Conservation (phyloP, 2,888 invertebrate genomes). For the Agrotis puta region DNA sequence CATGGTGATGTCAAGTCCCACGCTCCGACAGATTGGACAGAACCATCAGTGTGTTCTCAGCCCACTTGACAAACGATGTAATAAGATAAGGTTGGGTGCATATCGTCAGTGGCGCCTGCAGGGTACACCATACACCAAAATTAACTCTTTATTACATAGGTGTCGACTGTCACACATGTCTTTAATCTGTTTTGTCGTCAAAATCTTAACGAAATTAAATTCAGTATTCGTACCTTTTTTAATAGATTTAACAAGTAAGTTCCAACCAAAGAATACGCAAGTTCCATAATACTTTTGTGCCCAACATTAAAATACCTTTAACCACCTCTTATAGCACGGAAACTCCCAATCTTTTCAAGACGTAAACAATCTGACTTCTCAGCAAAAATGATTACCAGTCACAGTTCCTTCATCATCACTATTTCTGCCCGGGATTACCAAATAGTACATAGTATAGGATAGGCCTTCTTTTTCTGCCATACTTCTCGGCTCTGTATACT, state of each 20-base stretch:
- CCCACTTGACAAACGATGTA: slow-evolving; percentile 75
- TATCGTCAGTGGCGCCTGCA: slow-evolving; percentile 33
- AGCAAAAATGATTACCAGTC: slow-evolving; percentile 12
- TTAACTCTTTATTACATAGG: slow-evolving; percentile 23
- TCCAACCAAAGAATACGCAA: not conserved
- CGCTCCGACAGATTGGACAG: slow-evolving; percentile 73
- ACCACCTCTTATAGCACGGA: not conserved
- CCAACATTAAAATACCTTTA: not conserved
- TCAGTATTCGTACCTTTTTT: not conserved
- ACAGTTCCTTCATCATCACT: slow-evolving; percentile 24
- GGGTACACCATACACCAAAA: slow-evolving; percentile 25
- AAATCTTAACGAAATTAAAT: not conserved
- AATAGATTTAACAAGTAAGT: not conserved
- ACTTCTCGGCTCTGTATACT: too few relatives aligned
- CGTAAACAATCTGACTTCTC: not conserved
- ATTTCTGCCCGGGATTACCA: too few relatives aligned
- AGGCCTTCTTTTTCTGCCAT: too few relatives aligned
- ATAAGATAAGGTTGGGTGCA: slow-evolving; percentile 53
- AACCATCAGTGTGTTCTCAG: slow-evolving; percentile 72
- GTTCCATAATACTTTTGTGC: not conserved
- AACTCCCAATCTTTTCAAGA: not conserved
- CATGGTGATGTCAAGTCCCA: slow-evolving; percentile 78
- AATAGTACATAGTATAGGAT: too few relatives aligned
- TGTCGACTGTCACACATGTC: slow-evolving; percentile 20
- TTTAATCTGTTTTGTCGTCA: slow-evolving; percentile 3